Evolutionary conservation across 2,888 invertebrate genomes (phyloP), one percentile per base, ranked within the genome.

Genomic region (Tiliacea aurago): DNA sequence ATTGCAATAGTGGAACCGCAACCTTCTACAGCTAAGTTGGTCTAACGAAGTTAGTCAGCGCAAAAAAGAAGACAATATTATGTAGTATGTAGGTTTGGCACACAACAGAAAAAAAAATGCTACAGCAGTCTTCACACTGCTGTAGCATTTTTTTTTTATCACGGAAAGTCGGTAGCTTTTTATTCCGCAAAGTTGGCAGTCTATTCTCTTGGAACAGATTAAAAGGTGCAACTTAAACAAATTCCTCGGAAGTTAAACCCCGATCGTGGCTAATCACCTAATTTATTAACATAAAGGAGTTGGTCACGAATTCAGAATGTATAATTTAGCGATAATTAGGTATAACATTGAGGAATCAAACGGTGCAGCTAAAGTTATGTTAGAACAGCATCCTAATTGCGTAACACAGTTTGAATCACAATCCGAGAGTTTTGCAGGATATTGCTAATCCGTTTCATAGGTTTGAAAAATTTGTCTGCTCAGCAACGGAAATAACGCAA

Each of bases 151-250:
- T 28, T 28, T 63, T 28, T 45, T 33, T 47, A 15, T 33, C n/a
- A 10, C 15, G 33, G 47, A 33, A 56, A 41, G 20, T 23, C 20
- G 4, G 23, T 20, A 69, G 13, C 6, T 58, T 47, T 51, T 33
- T 86, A 73, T 86, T 76, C 84, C 84, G 81, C 84, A 87, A 86
- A 87, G 80, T 82, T 73, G 45, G 45, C 1, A 72, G 45, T 63
- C 83, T 84, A 76, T 86, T 87, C 84, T 81, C 83, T 83, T 81
- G 58, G 41, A 62, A 80, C 77, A 83, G 86, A 89, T 90, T 90
- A 89, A 90, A 90, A 90, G 88, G 88, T 90, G 87, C 88, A 90
- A 91, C 90, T 90, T 90, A 88, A 90, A 90, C 86, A 89, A 89
- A 89, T 90, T 87, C 86, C 84, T 55, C 18, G 80, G 76, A 78